These are phyloP conservation scores for Melipona bicolor DNA, from an alignment of 2,888 invertebrate species.

Conservation along the genomic window DNA sequence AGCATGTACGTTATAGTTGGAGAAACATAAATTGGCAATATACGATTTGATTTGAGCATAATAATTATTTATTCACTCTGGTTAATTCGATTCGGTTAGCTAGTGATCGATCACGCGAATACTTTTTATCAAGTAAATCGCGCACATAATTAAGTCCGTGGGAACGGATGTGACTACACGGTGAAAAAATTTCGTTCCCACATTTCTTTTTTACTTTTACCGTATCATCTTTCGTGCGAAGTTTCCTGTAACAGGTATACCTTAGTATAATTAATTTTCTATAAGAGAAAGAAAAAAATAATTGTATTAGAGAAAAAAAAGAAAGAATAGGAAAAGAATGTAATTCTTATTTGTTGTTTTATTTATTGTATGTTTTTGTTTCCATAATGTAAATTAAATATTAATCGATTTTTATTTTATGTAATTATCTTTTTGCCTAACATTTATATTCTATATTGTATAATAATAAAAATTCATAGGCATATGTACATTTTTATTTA, in stretches of 20 bases:
- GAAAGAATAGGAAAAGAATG: background rate
- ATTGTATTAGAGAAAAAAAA: background rate
- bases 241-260: background rate
- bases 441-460: background rate
- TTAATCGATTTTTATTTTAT: background rate
- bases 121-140: conserved; percentile 17
- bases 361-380: background rate
- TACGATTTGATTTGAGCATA: background rate
- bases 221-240: background rate
- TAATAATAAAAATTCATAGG: conserved; percentile 33
- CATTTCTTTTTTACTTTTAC: conserved; percentile 7
- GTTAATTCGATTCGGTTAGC: conserved; percentile 21
- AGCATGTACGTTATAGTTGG: conserved; percentile 3
- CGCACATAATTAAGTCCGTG: conserved; percentile 36
- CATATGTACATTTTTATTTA: background rate
- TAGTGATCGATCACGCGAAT: conserved; percentile 28
- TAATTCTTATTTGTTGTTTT: background rate
- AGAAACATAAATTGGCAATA: background rate
- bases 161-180: conserved; percentile 4
- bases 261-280: background rate
- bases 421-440: conserved; percentile 25
- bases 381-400: background rate
- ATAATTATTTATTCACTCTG: conserved; percentile 28
- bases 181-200: background rate
- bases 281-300: background rate